Percentiles rank a stretch among this genome's conserved stretches.
These are phyloP conservation scores for Ctena decussata DNA, from an alignment of 2,888 invertebrate species.

Conservation along the genomic window DNA sequence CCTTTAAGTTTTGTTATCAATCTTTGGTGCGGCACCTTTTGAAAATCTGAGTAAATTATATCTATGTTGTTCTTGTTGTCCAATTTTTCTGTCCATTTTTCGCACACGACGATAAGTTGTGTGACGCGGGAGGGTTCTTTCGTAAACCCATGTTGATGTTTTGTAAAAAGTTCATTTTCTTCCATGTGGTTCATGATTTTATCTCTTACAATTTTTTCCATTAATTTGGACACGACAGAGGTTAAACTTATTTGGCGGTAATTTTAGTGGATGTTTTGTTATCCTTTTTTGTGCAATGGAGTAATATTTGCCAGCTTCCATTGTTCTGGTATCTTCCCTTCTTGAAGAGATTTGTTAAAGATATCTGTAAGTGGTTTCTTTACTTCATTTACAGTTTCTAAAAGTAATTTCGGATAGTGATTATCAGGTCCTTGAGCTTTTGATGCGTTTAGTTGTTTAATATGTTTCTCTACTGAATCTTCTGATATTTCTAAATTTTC, in stretches of 20 bases:
- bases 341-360: not conserved
- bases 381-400: not conserved
- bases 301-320: not conserved
- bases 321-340: not conserved
- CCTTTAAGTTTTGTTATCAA: too few relatives aligned
- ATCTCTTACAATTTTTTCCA: slow-evolving; percentile 7
- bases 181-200: slow-evolving; percentile 4
- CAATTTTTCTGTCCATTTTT: not conserved
- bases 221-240: not conserved
- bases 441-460: not conserved
- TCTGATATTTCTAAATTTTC: not conserved
- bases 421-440: not conserved
- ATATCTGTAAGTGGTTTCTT: not conserved
- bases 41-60: too few relatives aligned
- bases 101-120: not conserved
- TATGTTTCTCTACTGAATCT: not conserved
- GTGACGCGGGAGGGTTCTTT: not conserved
- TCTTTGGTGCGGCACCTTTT: too few relatives aligned
- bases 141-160: not conserved
- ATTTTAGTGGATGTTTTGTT: not conserved
- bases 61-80: not conserved
- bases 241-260: slow-evolving; percentile 12
- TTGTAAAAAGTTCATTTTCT: not conserved
- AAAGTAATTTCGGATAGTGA: not conserved
- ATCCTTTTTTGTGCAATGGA: not conserved